A percentile compares a stretch with the other conserved stretches of the same genome.
These are phyloP conservation scores for Bombylius discolor DNA, from an alignment of 2,888 invertebrate species.

Conservation along the genomic window DNA sequence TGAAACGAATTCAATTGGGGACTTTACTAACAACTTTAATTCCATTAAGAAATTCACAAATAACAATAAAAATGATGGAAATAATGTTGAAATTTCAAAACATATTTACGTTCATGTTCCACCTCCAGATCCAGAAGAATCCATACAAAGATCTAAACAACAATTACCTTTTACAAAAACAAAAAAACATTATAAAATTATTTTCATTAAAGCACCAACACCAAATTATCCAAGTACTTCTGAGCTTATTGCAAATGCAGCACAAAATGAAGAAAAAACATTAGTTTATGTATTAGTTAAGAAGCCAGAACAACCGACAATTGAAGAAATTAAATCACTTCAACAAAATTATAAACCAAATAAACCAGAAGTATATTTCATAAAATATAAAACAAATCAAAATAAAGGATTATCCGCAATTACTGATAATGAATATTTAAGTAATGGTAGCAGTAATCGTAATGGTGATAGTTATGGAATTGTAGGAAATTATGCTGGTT, in stretches of 20 bases:
- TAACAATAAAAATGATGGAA: neutral
- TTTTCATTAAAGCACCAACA: neutral
- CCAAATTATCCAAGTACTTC: slow-evolving; percentile 12
- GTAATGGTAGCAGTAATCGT: too few species aligned
- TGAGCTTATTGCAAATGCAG: slow-evolving; percentile 7
- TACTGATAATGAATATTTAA: too few species aligned
- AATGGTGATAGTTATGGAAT: too few species aligned
- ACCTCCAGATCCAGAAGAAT: slow-evolving; percentile 39
- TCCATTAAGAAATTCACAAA: too few species aligned
- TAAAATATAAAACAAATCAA: slow-evolving; percentile 51
- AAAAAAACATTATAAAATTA: slow-evolving; percentile 54
- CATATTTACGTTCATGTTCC: slow-evolving; percentile 70
- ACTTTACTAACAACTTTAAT: too few species aligned
- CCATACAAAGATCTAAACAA: slow-evolving; percentile 43
- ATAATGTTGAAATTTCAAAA: neutral
- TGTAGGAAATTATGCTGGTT: too few species aligned
- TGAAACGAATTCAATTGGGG: too few species aligned
- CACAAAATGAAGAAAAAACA: slow-evolving; percentile 1
- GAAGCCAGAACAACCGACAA: slow-evolving; percentile 38
- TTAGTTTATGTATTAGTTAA: neutral
- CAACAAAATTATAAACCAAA: slow-evolving; percentile 45
- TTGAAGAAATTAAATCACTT: slow-evolving; percentile 40
- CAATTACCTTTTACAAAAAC: slow-evolving; percentile 34
- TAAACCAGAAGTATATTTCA: slow-evolving; percentile 58
- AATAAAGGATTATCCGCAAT: neutral